phyloP scores from a whole-genome alignment of 1,140 invertebrate species.

The Drosophila ironensis region DNA sequence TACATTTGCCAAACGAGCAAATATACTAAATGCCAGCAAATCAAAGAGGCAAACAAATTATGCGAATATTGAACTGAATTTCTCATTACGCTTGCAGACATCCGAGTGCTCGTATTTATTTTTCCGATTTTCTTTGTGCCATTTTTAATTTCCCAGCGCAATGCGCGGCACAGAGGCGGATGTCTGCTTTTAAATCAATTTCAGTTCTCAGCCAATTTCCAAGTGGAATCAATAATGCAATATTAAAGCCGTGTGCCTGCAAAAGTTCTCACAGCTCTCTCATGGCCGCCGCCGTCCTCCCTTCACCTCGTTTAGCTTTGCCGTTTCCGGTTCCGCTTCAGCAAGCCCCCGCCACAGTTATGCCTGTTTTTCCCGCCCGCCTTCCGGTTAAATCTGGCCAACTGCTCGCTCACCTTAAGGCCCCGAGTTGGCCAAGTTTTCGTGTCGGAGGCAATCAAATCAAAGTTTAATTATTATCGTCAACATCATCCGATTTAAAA shows the following conservation, averaged over 20 bases:
- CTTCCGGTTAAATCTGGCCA: neutral
- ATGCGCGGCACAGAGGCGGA: neutral
- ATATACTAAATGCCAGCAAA: no score
- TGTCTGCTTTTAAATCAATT: neutral
- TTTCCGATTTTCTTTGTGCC: neutral
- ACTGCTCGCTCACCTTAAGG: slow-evolving; percentile 11
- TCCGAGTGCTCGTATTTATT: no score
- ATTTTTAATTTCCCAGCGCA: neutral
- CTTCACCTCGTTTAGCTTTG: no score
- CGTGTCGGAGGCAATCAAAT: slow-evolving; percentile 34
- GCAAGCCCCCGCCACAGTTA: neutral
- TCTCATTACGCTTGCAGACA: neutral
- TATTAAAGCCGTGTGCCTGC: slow-evolving; percentile 2
- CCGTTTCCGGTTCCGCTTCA: neutral
- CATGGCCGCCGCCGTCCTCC: no score
- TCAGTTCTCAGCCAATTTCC: neutral
- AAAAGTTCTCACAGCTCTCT: slow-evolving; percentile 8
- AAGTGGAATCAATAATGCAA: slow-evolving; percentile 26
- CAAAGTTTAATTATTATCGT: slow-evolving; percentile 48
- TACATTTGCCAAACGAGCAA: no score
- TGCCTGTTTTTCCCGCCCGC: neutral
- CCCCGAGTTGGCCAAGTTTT: slow-evolving; percentile 31
- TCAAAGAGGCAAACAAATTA: no score
- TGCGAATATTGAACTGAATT: no score
- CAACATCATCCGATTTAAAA: slow-evolving; percentile 45